These are phyloP conservation scores for Mustela nigripes DNA, from an alignment of 2,113 vertebrate genomes.

Conservation along the genomic window DNA sequence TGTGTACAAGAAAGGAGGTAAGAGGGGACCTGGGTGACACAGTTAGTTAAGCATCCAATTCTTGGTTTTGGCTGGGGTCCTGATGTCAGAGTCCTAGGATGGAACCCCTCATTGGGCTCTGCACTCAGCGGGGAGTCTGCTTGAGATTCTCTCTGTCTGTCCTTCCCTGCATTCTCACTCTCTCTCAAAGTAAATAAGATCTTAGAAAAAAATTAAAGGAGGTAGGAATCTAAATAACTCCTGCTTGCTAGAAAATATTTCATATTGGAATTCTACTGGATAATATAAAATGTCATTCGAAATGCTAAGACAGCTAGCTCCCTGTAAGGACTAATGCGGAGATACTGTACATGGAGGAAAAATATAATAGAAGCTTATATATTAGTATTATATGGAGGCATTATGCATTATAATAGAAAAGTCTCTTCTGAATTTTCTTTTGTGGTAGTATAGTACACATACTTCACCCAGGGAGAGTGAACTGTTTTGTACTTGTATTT, in stretches of 20 bases:
- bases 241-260: slow-evolving; percentile 38
- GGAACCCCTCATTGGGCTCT: background rate
- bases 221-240: background rate
- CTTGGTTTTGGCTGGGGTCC: background rate
- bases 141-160: background rate
- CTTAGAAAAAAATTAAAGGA: background rate
- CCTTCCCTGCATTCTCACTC: background rate
- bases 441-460: background rate
- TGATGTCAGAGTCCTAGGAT: background rate
- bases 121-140: background rate
- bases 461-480: background rate
- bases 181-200: background rate
- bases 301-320: background rate
- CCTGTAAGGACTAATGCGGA: background rate
- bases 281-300: slow-evolving; percentile 36
- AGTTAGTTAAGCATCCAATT: background rate
- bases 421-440: slow-evolving; percentile 35
- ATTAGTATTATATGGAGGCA: background rate
- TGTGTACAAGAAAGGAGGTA: background rate
- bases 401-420: slow-evolving; percentile 34
- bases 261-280: background rate
- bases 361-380: background rate
- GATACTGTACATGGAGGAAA: background rate
- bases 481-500: background rate
- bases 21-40: background rate